A percentile compares a stretch with the other conserved stretches of the same genome.
phyloP scores from a whole-genome alignment of 2,113 vertebrate genomes.

The Neogobius melanostomus region DNA sequence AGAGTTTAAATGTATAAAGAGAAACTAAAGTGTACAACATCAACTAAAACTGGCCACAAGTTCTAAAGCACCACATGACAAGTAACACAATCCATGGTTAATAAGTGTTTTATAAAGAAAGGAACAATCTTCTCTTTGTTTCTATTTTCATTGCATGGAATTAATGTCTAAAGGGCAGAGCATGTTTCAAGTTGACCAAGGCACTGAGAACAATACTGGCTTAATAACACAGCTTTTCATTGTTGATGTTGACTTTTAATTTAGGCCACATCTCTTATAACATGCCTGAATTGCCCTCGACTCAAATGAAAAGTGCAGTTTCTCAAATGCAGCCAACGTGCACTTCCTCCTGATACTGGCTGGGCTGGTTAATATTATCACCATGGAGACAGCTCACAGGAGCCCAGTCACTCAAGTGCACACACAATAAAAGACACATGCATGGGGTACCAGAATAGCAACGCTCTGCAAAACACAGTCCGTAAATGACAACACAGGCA shows the following conservation, averaged over 20 bases:
- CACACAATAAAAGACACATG: slow-evolving; percentile 48
- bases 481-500: slow-evolving; percentile 41
- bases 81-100: neutral
- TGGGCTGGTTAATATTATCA: slow-evolving; percentile 70
- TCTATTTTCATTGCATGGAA: slow-evolving; percentile 25
- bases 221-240: slow-evolving; percentile 8
- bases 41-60: neutral
- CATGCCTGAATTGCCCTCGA: slow-evolving; percentile 9
- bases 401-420: slow-evolving; percentile 55
- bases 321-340: slow-evolving; percentile 43
- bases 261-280: slow-evolving; percentile 1
- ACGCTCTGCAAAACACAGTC: slow-evolving; percentile 35
- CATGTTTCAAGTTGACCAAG: slow-evolving; percentile 12
- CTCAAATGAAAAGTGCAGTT: slow-evolving; percentile 47
- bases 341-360: slow-evolving; percentile 55
- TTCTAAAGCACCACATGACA: slow-evolving; percentile 7
- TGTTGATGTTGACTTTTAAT: neutral
- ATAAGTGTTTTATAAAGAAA: neutral
- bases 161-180: slow-evolving; percentile 45
- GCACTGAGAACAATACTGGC: slow-evolving; percentile 47
- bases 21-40: neutral
- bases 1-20: too few relatives aligned
- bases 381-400: slow-evolving; percentile 73
- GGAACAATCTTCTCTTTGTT: slow-evolving; percentile 38
- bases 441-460: slow-evolving; percentile 46